phyloP scores from a whole-genome alignment of 2,113 vertebrate genomes.

The Cebus imitator region DNA sequence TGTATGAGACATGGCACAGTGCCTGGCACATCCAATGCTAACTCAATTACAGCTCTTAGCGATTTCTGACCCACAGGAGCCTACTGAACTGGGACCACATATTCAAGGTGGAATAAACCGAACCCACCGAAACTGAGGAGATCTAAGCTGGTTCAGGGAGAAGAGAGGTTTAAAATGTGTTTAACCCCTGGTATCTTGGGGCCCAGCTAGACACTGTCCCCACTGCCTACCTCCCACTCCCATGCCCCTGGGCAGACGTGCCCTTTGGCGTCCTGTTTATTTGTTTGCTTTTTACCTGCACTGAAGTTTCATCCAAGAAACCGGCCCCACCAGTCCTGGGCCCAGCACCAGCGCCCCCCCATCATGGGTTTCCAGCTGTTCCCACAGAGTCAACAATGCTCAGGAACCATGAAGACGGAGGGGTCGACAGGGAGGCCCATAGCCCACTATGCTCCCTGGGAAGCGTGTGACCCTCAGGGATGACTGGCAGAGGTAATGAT shows the following conservation, averaged over 20 bases:
- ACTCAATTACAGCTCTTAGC: background rate
- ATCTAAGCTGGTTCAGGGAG: background rate
- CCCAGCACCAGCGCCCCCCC: conserved; percentile 48
- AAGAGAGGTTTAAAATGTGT: background rate
- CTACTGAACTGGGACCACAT: background rate
- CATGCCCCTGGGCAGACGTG: background rate
- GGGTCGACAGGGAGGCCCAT: conserved; percentile 72
- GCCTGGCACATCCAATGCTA: background rate
- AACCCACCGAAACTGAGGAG: background rate
- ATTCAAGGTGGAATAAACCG: background rate
- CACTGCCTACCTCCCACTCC: conserved; percentile 31
- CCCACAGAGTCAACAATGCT: conserved; percentile 80
- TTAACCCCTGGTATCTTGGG: background rate
- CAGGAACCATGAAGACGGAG: conserved; percentile 80
- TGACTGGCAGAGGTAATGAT: conserved; percentile 73
- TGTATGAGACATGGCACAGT: background rate
- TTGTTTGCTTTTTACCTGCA: conserved; percentile 72
- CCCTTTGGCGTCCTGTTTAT: conserved; percentile 69
- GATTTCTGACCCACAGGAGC: background rate
- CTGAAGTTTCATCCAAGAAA: conserved; percentile 75
- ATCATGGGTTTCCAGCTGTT: conserved; percentile 65
- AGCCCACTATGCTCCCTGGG: conserved; percentile 69
- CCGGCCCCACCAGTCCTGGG: conserved; percentile 75
- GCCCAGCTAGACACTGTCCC: background rate
- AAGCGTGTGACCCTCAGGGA: conserved; percentile 64